phyloP scores from a whole-genome alignment of 2,888 invertebrate species.

The Heliconius cydno region DNA sequence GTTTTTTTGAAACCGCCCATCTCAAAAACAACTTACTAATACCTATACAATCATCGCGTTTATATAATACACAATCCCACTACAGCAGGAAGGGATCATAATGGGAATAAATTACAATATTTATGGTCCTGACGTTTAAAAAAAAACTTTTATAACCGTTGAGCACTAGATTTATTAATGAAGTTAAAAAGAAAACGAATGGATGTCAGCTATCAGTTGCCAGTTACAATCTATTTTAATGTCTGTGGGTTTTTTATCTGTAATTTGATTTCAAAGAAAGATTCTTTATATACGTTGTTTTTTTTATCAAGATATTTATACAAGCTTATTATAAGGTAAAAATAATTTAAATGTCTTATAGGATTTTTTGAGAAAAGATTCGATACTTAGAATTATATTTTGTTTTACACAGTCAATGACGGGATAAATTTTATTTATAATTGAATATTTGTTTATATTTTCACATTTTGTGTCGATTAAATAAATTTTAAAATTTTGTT shows the following conservation, averaged over 20 bases:
- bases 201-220: not conserved
- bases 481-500: no score
- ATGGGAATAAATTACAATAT: not conserved
- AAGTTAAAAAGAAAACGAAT: slow-evolving; percentile 6
- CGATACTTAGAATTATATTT: no score
- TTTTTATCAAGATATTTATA: not conserved
- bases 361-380: not conserved
- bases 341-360: not conserved
- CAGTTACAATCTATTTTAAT: slow-evolving; percentile 5
- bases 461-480: no score
- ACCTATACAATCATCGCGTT: no score
- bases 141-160: not conserved
- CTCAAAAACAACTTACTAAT: no score
- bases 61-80: not conserved
- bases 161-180: not conserved
- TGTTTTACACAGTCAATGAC: no score
- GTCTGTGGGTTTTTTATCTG: not conserved
- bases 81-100: not conserved
- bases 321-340: not conserved
- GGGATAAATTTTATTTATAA: no score
- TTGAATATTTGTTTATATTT: not conserved
- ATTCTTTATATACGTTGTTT: not conserved
- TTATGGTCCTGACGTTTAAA: slow-evolving; percentile 1
- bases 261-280: not conserved
- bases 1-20: no score